Percentiles rank a stretch among this genome's conserved stretches.
Conservation (phyloP, 2,113 vertebrate genomes). For the Panthera leo region DNA sequence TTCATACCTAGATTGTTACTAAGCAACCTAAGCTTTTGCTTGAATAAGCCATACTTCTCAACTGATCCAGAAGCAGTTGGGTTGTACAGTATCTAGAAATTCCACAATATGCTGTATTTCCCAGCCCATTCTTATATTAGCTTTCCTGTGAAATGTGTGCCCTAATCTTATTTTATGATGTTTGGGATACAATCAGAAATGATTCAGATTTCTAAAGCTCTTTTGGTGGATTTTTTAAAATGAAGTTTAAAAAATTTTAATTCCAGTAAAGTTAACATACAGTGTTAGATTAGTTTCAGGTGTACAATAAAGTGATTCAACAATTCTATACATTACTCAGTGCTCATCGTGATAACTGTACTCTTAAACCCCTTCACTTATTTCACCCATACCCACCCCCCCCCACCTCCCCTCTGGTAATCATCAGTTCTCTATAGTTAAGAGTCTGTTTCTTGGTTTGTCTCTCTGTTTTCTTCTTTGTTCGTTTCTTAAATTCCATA, state of each 20-base stretch:
- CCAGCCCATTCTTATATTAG: neutral
- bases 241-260: neutral
- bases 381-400: neutral
- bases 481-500: neutral
- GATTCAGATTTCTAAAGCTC: neutral
- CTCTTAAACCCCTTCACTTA: neutral
- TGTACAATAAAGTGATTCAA: neutral
- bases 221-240: neutral
- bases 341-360: neutral
- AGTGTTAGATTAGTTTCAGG: neutral
- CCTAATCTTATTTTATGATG: neutral
- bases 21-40: neutral
- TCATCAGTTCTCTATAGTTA: neutral
- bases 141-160: neutral
- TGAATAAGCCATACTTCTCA: neutral
- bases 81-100: neutral
- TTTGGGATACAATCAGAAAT: neutral
- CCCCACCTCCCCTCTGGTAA: neutral
- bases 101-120: neutral
- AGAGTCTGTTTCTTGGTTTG: neutral
- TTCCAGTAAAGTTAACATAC: neutral
- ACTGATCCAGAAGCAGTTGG: neutral
- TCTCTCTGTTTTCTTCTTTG: neutral
- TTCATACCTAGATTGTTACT: neutral
- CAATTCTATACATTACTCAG: neutral